Base-by-base conservation (phyloP, 2,797 vertebrate species). In the Caiman crocodilus region DNA sequence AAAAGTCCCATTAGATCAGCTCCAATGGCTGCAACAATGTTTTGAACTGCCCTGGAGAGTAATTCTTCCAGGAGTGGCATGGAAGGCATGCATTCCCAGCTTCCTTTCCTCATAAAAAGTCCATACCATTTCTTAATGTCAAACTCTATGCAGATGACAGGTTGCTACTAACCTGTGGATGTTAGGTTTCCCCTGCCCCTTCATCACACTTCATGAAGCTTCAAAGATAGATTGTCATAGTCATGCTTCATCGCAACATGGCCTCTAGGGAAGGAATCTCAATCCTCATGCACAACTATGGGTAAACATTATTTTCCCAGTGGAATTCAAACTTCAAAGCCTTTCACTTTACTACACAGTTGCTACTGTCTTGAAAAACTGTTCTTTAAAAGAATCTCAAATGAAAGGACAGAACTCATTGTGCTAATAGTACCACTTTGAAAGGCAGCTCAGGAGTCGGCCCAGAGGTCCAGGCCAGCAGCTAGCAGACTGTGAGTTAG, bases 21-120 rank as follows among this genome's bases (percentile, higher is more conserved):
- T 93, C 85, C 67, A 26, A 80, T 90, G 83, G 74, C 23, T 93
- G 14, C 5, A 4, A 89, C 87, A 90, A 92, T 78, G 74, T 25
- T 23, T 42, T 21, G 63, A 93, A 75, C 2, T 73, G 14, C 21
- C 73, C 77, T 74, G 35, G 77, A 78, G 89, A 93, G 83, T 71
- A 67, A 3, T 28, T 81, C 35, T 64, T 42, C 32, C 94, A 25
- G 60, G 15, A 58, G 3, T 73, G 85, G 28, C 8, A 58, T 1
- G 6, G 76, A 79, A 85, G 60, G 82, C 74, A 7, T 1, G 1
- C 57, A 35, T 84, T 86, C 42, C 57, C 55, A 84, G 20, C 15
- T 64, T 26, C 61, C 14, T 73, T 5, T 3, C 77, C 1, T 1
- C 5, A 35, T 15, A 87, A 63, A 74, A 88, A 69, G 6, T 82